A percentile compares a stretch with the other conserved stretches of the same genome.
phyloP scores from a whole-genome alignment of 2,888 invertebrate genomes.

The Hypselothyrea guttata region DNA sequence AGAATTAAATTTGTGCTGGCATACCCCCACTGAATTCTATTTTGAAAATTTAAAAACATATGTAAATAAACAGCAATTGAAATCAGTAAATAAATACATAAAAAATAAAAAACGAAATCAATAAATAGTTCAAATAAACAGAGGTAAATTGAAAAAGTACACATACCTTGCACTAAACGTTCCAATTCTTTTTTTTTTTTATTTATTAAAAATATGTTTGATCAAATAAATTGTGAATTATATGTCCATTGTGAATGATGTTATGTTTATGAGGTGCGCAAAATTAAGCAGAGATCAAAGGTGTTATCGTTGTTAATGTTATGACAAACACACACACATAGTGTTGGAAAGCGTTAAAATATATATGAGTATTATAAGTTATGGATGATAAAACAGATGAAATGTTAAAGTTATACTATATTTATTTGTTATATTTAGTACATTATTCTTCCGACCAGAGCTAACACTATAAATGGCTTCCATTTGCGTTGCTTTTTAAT shows the following conservation, averaged over 20 bases:
- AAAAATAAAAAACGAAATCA: slow-evolving; percentile 1
- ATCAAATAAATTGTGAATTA: slow-evolving; percentile 10
- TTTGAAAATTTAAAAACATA: slow-evolving; percentile 9
- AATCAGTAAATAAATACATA: slow-evolving; percentile 11
- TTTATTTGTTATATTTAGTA: slow-evolving; percentile 13
- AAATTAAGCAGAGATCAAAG: slow-evolving; percentile 33
- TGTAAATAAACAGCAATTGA: too few species aligned
- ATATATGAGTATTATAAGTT: slow-evolving; percentile 43
- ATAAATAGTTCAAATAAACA: slow-evolving; percentile 16
- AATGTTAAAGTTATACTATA: slow-evolving; percentile 15
- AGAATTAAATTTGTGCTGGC: too few species aligned
- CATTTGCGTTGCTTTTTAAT: slow-evolving; percentile 66
- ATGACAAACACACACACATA: slow-evolving; percentile 14
- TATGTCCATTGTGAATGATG: slow-evolving; percentile 29
- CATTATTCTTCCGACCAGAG: slow-evolving; percentile 21
- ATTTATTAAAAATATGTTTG: slow-evolving; percentile 7
- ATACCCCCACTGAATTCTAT: too few species aligned
- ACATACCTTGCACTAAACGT: slow-evolving; percentile 74
- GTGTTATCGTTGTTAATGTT: slow-evolving; percentile 16
- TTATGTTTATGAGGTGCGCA: slow-evolving; percentile 51
- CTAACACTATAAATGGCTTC: slow-evolving; percentile 59
- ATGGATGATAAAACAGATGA: slow-evolving; percentile 16
- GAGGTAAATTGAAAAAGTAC: slow-evolving; percentile 59
- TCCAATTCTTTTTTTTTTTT: slow-evolving; percentile 50
- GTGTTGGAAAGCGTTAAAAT: slow-evolving; percentile 33